phyloP scores from a whole-genome alignment of 2,113 vertebrate genomes.

The Cryptomyrus ogoouensis region DNA sequence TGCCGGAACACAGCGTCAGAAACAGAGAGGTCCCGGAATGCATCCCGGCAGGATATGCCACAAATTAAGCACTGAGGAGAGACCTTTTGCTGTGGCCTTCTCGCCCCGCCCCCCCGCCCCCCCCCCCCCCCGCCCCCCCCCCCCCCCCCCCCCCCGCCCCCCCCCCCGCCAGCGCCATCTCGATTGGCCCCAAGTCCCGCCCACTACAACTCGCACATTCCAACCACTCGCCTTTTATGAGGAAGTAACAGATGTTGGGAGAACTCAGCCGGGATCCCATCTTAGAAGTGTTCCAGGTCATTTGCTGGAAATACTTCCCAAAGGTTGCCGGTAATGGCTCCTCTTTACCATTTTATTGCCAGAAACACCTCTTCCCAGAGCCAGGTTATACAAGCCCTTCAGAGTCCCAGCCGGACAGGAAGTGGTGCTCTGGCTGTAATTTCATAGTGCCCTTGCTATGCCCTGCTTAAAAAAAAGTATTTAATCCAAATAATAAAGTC shows the following conservation, averaged over 20 bases:
- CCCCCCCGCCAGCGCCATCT: constrained; percentile 17
- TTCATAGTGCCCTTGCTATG: background rate
- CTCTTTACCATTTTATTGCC: constrained; percentile 47
- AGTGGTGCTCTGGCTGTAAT: constrained; percentile 2
- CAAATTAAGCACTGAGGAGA: background rate
- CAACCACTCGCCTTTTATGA: constrained; percentile 5
- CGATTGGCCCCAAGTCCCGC: constrained; percentile 39
- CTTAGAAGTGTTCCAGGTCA: constrained; percentile 60
- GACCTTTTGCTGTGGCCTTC: background rate
- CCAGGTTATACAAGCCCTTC: constrained; percentile 30
- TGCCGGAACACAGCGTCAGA: background rate
- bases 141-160: constrained; percentile 20
- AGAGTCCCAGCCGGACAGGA: constrained; percentile 23
- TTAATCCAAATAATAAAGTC: constrained; percentile 7
- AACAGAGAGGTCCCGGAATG: background rate
- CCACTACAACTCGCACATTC: background rate
- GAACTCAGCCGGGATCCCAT: constrained; percentile 49
- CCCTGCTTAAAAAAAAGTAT: constrained; percentile 9
- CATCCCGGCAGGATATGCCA: background rate
- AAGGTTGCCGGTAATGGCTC: constrained; percentile 51
- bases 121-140: constrained; percentile 19
- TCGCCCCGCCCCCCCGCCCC: constrained; percentile 10
- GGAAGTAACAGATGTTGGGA: constrained; percentile 50
- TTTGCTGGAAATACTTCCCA: constrained; percentile 53
- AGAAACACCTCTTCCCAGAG: constrained; percentile 38